Conservation (phyloP, 2,113 vertebrate genomes). For the Lagopus muta region DNA sequence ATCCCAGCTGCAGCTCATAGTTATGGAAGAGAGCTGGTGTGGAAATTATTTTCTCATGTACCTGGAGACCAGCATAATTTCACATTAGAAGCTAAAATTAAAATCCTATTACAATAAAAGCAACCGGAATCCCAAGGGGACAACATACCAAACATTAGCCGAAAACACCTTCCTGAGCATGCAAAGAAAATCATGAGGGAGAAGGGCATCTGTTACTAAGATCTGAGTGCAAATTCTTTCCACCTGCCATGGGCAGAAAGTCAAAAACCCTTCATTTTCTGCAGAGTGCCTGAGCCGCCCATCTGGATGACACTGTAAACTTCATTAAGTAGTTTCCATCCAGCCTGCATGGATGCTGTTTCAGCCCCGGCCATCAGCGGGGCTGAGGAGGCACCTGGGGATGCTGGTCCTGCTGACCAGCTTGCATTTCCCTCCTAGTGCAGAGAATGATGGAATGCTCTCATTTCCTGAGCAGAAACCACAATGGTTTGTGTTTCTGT, state of each 20-base stretch:
- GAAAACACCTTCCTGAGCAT: conserved; percentile 16
- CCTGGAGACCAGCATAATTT: not conserved
- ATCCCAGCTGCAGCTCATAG: not conserved
- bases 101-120: conserved; percentile 57
- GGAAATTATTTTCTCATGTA: conserved; percentile 18
- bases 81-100: conserved; percentile 26
- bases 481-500: not conserved
- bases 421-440: not conserved
- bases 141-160: not conserved
- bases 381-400: not conserved
- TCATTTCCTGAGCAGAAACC: conserved; percentile 7
- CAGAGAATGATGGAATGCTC: not conserved
- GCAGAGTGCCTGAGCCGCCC: not conserved
- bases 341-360: not conserved
- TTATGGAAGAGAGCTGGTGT: not conserved
- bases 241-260: conserved; percentile 18
- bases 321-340: not conserved
- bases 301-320: not conserved
- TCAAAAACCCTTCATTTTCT: not conserved
- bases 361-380: not conserved
- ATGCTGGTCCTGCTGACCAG: not conserved
- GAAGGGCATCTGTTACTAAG: conserved; percentile 1
- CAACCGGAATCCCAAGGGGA: not conserved
- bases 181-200: not conserved
- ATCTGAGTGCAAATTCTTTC: conserved; percentile 21